Base-by-base conservation (phyloP, 2,888 invertebrate species). In the Sericinus montela region DNA sequence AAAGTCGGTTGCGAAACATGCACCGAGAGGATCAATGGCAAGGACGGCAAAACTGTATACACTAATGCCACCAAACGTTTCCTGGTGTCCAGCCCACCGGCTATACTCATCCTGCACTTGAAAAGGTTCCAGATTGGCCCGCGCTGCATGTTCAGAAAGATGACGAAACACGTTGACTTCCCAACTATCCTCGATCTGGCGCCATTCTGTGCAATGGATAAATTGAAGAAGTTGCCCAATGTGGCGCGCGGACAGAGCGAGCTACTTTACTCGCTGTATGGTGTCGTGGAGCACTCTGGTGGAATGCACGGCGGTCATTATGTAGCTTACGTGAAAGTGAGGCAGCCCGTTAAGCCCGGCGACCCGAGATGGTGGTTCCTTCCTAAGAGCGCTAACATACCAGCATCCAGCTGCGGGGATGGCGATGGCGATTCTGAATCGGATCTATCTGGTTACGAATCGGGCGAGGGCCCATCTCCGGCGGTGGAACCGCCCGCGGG, bases 251-350 rank as follows among this genome's bases (percentile, higher is more conserved):
- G 91, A 8, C 93, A 94, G 69, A 91, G 86, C 59, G 90, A 92
- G 69, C 82, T 97, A 32, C 79, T 96, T 23, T 99, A 99, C 76
- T 93, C 97, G 0, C 85, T 99, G 45, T 99, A 98, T 67, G 99
- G 98, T 0, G 94, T 99, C 0, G 98, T 99, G 1, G 97, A 97
- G 70, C 99, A 99, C 73, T 94, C 95, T 45, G 99, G 99, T 0
- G 93, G 94, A 3, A 92, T 98, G 75, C 94, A 94, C 67, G 96
- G 97, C 2, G 92, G 92, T 0, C 92, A 92, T 58, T 99, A 99
- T 72, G 96, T 97, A 0, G 97, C 98, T 5, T 99, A 97, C 69
- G 96, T 99, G 1, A 98, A 98, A 88, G 95, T 96, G 7, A 87
- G 95, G n/a, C 79, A 90, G 14, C 90, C 91, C 6, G 74, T 94